phyloP scores from a whole-genome alignment of 1,140 invertebrate species.

The Drosophila ogumai region DNA sequence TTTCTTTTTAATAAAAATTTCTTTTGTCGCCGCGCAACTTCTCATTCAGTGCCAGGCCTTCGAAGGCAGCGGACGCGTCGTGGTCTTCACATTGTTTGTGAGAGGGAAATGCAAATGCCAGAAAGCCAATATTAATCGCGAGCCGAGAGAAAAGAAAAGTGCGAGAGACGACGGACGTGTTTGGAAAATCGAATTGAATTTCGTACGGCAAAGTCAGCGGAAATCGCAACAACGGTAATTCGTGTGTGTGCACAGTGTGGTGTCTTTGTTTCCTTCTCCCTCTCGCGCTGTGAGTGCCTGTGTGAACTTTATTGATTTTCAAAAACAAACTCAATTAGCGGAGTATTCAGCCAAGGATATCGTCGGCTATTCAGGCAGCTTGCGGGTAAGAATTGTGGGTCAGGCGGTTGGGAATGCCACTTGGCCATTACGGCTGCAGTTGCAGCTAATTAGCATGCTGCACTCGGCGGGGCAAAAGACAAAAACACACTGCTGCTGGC shows the following conservation, averaged over 20 bases:
- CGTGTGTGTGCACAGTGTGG: constrained; percentile 34
- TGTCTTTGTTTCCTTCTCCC: constrained; percentile 11
- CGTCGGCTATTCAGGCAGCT: constrained; percentile 13
- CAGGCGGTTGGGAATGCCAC: constrained; percentile 38
- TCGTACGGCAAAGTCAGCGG: constrained; percentile 68
- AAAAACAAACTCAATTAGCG: constrained; percentile 23
- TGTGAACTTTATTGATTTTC: constrained; percentile 37
- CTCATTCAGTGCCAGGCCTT: constrained; percentile 79
- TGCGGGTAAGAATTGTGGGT: constrained; percentile 49
- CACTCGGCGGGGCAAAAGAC: constrained; percentile 1
- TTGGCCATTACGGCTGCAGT: constrained; percentile 44
- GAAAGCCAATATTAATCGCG: constrained; percentile 57
- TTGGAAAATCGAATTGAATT: constrained; percentile 72
- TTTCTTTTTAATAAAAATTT: constrained; percentile 85
- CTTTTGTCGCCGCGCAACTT: constrained; percentile 73
- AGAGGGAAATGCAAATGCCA: constrained; percentile 65
- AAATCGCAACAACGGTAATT: constrained; percentile 78
- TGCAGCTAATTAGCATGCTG: constrained; percentile 58
- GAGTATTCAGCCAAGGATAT: constrained; percentile 46
- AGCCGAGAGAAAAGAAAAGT: constrained; percentile 67
- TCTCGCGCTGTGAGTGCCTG: constrained; percentile 23
- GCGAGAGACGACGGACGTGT: constrained; percentile 56
- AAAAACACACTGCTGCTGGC: constrained; percentile 23
- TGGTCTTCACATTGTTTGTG: constrained; percentile 19
- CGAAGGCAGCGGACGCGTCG: constrained; percentile 73